Evolutionary conservation across 2,113 vertebrate species (phyloP).

Genomic region (Suncus etruscus): DNA sequence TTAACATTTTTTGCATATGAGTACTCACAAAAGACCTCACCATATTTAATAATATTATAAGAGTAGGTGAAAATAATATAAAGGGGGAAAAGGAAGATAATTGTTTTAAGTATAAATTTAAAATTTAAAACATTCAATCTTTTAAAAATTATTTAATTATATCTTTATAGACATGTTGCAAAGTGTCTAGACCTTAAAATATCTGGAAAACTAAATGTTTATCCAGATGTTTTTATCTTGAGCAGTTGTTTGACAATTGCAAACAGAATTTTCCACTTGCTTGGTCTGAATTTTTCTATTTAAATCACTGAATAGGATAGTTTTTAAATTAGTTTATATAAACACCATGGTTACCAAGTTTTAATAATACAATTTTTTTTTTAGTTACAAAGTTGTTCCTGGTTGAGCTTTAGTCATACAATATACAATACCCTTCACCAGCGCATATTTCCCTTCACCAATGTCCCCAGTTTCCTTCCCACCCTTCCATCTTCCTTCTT

Average conservation of each 20-base stretch:
- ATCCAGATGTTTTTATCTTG: slow-evolving; percentile 64
- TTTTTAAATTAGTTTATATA: not conserved
- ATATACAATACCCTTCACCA: no score
- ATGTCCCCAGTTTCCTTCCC: no score
- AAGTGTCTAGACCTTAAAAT: slow-evolving; percentile 55
- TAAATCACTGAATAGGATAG: slow-evolving; percentile 9
- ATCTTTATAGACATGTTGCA: slow-evolving; percentile 47
- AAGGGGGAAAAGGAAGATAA: not conserved
- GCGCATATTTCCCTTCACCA: no score
- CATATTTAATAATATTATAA: slow-evolving; percentile 33
- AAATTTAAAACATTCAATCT: slow-evolving; percentile 46
- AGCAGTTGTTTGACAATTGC: slow-evolving; percentile 60
- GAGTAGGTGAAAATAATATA: not conserved
- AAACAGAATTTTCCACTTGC: slow-evolving; percentile 60
- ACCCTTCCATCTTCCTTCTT: no score
- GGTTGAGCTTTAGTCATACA: no score
- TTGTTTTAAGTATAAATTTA: not conserved
- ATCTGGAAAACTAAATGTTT: slow-evolving; percentile 63
- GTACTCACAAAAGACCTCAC: not conserved
- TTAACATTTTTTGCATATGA: slow-evolving; percentile 47
- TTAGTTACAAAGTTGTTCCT: no score
- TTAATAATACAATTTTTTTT: not conserved
- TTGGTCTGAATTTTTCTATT: slow-evolving; percentile 64
- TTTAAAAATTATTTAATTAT: slow-evolving; percentile 51
- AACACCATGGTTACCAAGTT: no score